Percentiles rank a stretch among this genome's conserved stretches.
Conservation (phyloP, 2,797 vertebrate species). For the Dicrostonyx torquatus region DNA sequence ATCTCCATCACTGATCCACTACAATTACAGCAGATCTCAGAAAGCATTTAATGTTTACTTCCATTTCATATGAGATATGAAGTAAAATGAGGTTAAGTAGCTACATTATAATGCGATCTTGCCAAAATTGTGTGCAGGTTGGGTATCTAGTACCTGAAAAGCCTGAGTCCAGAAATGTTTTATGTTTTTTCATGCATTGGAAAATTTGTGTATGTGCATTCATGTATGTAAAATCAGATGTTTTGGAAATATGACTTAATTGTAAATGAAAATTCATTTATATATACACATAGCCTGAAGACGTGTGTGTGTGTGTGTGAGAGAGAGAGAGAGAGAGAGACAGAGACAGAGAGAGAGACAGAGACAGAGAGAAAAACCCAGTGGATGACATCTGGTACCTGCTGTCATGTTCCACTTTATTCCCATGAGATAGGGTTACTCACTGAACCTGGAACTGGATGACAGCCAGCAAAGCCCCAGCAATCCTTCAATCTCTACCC, state of each 20-base stretch:
- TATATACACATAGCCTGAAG: not conserved
- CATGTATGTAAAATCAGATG: not conserved
- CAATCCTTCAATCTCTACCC: not conserved
- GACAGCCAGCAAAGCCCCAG: not conserved
- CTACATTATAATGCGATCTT: not conserved
- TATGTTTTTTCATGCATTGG: not conserved
- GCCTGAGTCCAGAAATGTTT: not conserved
- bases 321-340: too few species aligned
- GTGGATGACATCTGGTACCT: not conserved
- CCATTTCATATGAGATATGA: not conserved
- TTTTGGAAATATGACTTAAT: not conserved
- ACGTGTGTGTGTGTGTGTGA: not conserved
- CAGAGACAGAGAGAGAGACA: too few species aligned
- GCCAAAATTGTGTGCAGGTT: not conserved
- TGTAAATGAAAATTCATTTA: not conserved
- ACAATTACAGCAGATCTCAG: conserved; percentile 88
- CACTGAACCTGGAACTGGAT: not conserved
- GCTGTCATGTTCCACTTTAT: not conserved
- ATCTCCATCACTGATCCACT: conserved; percentile 91
- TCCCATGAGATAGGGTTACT: not conserved
- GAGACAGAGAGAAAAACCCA: too few species aligned
- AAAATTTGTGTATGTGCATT: not conserved
- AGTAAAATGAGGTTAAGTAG: not conserved
- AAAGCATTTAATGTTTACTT: conserved; percentile 67
- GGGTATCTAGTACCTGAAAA: not conserved